Conservation (phyloP, 2,888 invertebrate species). For the Phragmatobia fuliginosa region DNA sequence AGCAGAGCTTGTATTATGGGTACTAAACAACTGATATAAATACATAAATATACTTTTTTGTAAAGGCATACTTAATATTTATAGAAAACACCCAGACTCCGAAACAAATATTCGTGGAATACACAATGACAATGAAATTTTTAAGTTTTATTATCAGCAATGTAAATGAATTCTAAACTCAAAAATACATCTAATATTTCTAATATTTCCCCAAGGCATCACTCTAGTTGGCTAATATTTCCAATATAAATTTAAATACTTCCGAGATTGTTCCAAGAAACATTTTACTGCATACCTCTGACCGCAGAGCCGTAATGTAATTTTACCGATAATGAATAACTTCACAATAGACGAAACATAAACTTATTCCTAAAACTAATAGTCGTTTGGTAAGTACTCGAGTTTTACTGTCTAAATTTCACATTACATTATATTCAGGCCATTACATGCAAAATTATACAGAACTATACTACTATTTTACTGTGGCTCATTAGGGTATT, state of each 20-base stretch:
- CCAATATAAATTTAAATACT: conserved; percentile 56
- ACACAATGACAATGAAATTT: too few species aligned
- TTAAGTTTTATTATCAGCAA: too few species aligned
- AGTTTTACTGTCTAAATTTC: conserved; percentile 12
- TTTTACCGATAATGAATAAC: conserved; percentile 32
- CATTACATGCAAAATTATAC: conserved; percentile 10
- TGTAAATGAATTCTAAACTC: neutral
- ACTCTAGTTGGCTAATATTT: conserved; percentile 47
- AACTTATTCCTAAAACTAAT: conserved; percentile 36
- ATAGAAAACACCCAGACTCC: too few species aligned
- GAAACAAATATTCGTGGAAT: too few species aligned
- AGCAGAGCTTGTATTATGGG: too few species aligned
- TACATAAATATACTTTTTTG: too few species aligned
- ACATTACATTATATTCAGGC: conserved; percentile 5
- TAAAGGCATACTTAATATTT: too few species aligned
- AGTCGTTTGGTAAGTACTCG: conserved; percentile 15
- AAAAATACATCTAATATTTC: neutral
- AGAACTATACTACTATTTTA: conserved; percentile 5
- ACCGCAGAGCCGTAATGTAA: conserved; percentile 15
- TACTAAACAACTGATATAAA: too few species aligned
- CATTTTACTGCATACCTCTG: conserved; percentile 37
- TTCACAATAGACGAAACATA: conserved; percentile 26
- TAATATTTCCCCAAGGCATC: conserved; percentile 27
- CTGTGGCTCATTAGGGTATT: conserved; percentile 2
- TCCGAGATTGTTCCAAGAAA: conserved; percentile 68